Evolutionary conservation across 2,888 invertebrate genomes (phyloP).

Genomic region (Aethes cnicana): DNA sequence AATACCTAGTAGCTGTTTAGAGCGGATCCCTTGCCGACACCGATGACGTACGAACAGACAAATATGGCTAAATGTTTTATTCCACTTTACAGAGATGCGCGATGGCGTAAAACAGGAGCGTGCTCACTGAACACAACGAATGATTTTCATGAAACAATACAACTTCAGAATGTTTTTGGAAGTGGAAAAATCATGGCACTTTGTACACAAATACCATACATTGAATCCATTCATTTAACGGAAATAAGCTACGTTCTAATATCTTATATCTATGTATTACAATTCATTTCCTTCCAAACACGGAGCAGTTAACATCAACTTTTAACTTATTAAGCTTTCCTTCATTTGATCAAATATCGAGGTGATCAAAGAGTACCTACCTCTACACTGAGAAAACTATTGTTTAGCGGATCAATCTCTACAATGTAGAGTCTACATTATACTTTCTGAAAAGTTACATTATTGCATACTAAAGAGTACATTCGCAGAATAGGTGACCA

Average conservation of each 20-base stretch:
- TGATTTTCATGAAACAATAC: slow-evolving; percentile 2
- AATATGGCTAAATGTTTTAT: too few species aligned
- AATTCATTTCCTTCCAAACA: too few species aligned
- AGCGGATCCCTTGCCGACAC: slow-evolving; percentile 71
- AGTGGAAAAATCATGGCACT: slow-evolving; percentile 18
- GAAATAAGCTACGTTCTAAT: slow-evolving; percentile 27
- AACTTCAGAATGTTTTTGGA: not conserved
- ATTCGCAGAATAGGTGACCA: slow-evolving; percentile 54
- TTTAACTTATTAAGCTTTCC: too few species aligned
- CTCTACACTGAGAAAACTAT: too few species aligned
- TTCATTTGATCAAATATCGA: too few species aligned
- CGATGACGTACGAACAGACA: slow-evolving; percentile 46
- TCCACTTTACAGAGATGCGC: too few species aligned
- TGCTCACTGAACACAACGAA: slow-evolving; percentile 24
- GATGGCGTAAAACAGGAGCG: slow-evolving; percentile 21
- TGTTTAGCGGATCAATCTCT: too few species aligned
- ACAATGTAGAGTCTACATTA: slow-evolving; percentile 39
- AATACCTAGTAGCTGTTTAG: slow-evolving; percentile 71
- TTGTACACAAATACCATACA: too few species aligned
- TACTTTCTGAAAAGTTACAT: not conserved
- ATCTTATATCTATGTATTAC: too few species aligned
- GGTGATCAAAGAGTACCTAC: too few species aligned
- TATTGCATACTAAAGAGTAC: slow-evolving; percentile 1
- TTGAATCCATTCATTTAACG: not conserved
- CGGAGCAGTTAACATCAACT: too few species aligned